Conservation (phyloP, 2,888 invertebrate genomes). For the Parnassius apollo region DNA sequence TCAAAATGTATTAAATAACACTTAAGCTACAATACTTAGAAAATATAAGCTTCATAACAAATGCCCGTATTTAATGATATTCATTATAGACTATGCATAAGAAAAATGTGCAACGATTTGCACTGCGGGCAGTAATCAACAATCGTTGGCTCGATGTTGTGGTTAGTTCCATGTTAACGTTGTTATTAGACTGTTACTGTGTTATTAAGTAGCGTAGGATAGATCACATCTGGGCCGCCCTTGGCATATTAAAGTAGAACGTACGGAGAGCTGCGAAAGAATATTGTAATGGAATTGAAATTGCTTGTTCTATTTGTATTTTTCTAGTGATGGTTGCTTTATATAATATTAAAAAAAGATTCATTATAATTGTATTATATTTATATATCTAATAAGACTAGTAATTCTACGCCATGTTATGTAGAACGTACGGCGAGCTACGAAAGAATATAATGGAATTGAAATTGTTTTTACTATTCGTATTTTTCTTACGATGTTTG, state of each 20-base stretch:
- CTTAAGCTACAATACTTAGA: constrained; percentile 2
- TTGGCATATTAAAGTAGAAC: constrained; percentile 23
- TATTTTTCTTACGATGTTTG: no score
- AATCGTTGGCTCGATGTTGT: constrained; percentile 16
- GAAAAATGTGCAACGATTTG: constrained; percentile 14
- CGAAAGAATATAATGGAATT: no score
- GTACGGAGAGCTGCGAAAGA: constrained; percentile 10
- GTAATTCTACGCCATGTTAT: no score
- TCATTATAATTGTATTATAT: no score
- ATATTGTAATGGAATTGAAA: constrained; percentile 15
- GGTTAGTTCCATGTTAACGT: constrained; percentile 11
- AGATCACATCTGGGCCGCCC: constrained; percentile 27
- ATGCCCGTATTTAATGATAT: constrained; percentile 10
- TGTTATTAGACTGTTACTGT: constrained; percentile 20
- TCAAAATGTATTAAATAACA: background rate
- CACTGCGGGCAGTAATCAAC: constrained; percentile 21
- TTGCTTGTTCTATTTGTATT: constrained; percentile 5
- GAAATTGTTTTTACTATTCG: no score
- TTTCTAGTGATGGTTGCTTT: no score
- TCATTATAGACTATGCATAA: constrained; percentile 11
- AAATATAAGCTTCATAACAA: constrained; percentile 7
- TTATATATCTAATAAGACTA: no score
- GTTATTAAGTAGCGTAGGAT: constrained; percentile 19
- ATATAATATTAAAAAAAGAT: background rate
- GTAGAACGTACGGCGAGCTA: no score